phyloP scores from a whole-genome alignment of 2,797 vertebrate genomes.

The Silurus lanzhouensis region DNA sequence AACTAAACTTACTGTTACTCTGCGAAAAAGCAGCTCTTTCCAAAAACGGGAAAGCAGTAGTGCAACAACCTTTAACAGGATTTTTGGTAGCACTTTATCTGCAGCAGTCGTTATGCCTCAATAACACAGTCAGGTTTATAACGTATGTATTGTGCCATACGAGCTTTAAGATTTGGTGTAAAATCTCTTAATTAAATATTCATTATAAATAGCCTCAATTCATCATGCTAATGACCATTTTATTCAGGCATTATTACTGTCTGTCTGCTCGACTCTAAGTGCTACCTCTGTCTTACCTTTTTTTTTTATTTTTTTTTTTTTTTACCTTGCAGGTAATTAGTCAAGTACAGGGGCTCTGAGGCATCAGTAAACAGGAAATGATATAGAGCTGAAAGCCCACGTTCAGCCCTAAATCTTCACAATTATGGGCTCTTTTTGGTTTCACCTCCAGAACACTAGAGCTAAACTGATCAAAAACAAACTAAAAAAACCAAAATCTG shows the following conservation, averaged over 20 bases:
- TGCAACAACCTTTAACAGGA: constrained; percentile 88
- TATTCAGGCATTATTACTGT: constrained; percentile 39
- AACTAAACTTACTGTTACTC: constrained; percentile 58
- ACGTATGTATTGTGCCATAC: not conserved
- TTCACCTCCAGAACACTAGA: constrained; percentile 34
- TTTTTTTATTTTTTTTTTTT: constrained; percentile 28
- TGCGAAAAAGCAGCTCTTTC: constrained; percentile 77
- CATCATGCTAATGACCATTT: constrained; percentile 5
- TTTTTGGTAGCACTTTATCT: constrained; percentile 60
- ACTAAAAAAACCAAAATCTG: not conserved
- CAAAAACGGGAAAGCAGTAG: constrained; percentile 87
- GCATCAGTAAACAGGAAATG: constrained; percentile 82
- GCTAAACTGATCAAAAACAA: constrained; percentile 9
- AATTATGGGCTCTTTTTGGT: constrained; percentile 69
- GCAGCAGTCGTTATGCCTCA: constrained; percentile 42
- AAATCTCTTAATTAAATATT: not conserved
- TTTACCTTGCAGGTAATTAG: constrained; percentile 72
- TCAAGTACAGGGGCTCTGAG: constrained; percentile 79
- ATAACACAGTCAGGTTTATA: not conserved
- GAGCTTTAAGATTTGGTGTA: not conserved
- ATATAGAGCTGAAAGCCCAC: constrained; percentile 59
- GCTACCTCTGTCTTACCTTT: constrained; percentile 38
- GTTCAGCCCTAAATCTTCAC: constrained; percentile 32
- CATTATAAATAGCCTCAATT: not conserved
- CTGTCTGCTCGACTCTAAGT: constrained; percentile 39